Conservation (phyloP, 2,888 invertebrate genomes). For the Parelbella ahira region DNA sequence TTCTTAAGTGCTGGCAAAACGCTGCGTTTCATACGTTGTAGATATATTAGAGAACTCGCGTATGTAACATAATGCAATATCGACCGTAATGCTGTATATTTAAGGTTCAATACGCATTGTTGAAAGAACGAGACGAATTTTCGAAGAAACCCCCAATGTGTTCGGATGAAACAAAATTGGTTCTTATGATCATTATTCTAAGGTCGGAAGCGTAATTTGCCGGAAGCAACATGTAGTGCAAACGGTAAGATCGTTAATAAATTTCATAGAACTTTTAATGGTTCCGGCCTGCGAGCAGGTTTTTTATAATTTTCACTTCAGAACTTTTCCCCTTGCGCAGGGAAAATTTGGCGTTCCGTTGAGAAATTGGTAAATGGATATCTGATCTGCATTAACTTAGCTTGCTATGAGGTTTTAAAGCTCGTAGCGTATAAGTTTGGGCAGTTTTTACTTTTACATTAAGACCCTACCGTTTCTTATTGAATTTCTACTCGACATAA, state of each 20-base stretch:
- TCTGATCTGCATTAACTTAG: conserved; percentile 9
- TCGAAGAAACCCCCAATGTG: conserved; percentile 1
- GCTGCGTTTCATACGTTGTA: conserved; percentile 34
- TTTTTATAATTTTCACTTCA: conserved; percentile 41
- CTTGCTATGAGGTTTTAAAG: not conserved
- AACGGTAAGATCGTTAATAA: conserved; percentile 44
- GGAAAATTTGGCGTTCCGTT: conserved; percentile 10
- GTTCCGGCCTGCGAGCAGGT: conserved; percentile 37
- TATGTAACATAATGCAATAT: not conserved
- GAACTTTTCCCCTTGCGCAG: conserved; percentile 14
- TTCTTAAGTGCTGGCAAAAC: conserved; percentile 28
- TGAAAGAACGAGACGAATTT: not conserved
- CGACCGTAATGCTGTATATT: not conserved
- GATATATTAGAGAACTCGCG: conserved; percentile 14
- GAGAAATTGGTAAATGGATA: conserved; percentile 13
- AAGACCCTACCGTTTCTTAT: no score
- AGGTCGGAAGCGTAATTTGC: conserved; percentile 6
- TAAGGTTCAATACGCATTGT: not conserved
- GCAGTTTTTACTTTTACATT: no score
- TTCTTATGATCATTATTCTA: conserved; percentile 14
- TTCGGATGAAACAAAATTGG: conserved; percentile 10
- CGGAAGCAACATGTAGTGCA: conserved; percentile 15
- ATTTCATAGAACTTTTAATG: conserved; percentile 57
- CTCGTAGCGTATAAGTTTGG: not conserved
- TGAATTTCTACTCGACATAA: no score